phyloP scores from a whole-genome alignment of 2,113 vertebrate species.

The Sorex fumeus region DNA sequence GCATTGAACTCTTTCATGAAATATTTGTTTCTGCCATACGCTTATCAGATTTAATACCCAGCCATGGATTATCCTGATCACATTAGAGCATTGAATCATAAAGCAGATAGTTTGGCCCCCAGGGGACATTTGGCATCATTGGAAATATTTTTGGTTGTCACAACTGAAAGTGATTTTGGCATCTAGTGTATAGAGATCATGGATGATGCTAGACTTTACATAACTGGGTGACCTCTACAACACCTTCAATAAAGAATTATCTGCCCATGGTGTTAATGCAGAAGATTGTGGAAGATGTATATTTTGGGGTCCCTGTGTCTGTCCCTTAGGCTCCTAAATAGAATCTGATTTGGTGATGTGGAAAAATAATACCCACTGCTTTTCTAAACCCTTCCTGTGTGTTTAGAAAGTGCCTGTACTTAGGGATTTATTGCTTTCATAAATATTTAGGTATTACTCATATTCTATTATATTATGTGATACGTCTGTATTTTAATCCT shows the following conservation, averaged over 20 bases:
- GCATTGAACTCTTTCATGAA: not conserved
- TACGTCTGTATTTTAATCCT: slow-evolving; percentile 31
- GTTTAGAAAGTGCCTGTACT: not conserved
- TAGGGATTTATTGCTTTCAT: not conserved
- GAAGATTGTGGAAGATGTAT: not conserved
- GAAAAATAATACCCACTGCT: not conserved
- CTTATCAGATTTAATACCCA: not conserved
- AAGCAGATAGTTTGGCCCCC: not conserved
- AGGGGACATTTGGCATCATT: not conserved
- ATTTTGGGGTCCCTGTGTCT: not conserved
- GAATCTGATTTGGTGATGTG: not conserved
- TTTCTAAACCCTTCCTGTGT: not conserved
- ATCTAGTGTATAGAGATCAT: not conserved
- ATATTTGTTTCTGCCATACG: slow-evolving; percentile 17
- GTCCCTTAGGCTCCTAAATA: not conserved
- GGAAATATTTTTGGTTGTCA: slow-evolving; percentile 22
- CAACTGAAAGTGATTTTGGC: not conserved
- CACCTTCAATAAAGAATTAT: not conserved
- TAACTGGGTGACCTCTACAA: too few species aligned
- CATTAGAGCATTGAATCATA: not conserved
- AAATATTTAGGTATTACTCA: not conserved
- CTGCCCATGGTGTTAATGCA: fast-evolving
- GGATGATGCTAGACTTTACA: not conserved
- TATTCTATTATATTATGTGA: not conserved
- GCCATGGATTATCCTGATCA: not conserved